These are phyloP conservation scores for Hemaris fuciformis DNA, from an alignment of 2,888 invertebrate species.

Conservation along the genomic window DNA sequence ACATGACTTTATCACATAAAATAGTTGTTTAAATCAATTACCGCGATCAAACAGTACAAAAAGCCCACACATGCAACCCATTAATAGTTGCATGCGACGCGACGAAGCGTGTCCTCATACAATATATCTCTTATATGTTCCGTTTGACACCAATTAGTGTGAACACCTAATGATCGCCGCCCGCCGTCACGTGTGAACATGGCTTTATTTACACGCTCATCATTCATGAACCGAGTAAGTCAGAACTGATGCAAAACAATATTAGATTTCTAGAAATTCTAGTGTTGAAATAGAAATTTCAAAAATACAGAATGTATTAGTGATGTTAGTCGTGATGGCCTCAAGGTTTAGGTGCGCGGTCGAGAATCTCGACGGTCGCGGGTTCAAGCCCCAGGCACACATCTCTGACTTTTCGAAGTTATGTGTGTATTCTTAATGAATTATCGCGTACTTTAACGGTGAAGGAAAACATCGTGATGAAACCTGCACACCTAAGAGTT, in stretches of 20 bases:
- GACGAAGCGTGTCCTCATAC: not conserved
- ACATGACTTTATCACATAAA: too few relatives aligned
- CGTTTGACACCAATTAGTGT: slow-evolving; percentile 44
- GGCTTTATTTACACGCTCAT: slow-evolving; percentile 28
- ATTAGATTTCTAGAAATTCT: not conserved
- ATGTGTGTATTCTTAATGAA: too few relatives aligned
- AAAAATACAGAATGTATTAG: not conserved
- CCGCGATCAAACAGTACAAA: not conserved
- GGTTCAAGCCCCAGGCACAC: too few relatives aligned
- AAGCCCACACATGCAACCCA: not conserved
- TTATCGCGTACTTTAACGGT: too few relatives aligned
- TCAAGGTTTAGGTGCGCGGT: too few relatives aligned
- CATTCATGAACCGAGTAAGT: not conserved
- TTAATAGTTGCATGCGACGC: not conserved
- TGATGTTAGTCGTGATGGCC: too few relatives aligned
- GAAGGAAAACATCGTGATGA: too few relatives aligned
- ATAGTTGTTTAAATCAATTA: too few relatives aligned
- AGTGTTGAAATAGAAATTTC: not conserved
- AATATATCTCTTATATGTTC: slow-evolving; percentile 7
- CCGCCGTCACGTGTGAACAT: slow-evolving; percentile 36
- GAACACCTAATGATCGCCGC: slow-evolving; percentile 29
- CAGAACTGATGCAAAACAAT: not conserved
- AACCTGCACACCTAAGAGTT: too few relatives aligned
- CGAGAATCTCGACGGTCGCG: too few relatives aligned
- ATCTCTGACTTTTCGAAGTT: too few relatives aligned